Base-by-base conservation (phyloP, 2,888 invertebrate genomes). In the Sceliomorpha sp. region DNA sequence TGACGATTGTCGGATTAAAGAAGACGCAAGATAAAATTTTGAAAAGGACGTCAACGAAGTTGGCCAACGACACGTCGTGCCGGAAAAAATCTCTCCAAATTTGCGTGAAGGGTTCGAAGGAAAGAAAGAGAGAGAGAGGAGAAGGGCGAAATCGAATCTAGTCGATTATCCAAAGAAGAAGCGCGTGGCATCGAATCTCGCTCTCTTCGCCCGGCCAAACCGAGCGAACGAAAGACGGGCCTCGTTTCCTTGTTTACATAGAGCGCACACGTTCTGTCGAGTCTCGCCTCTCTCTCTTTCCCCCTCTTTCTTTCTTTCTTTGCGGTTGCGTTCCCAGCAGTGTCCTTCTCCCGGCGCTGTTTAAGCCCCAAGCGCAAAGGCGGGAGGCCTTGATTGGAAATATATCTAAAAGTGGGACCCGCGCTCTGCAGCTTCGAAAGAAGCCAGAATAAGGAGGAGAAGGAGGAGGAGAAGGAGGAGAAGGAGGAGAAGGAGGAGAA, bases 331-430 rank as follows among this genome's bases (percentile, higher is more conserved):
- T 17, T 24, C 27, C 15, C 39, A 24, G 9, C 20, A 14, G 10
- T 14, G 44, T 32, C 27, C 45, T 36, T 39, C 24, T 15, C 14
- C 31, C 24, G 45, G 44, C 31, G n/a, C n/a, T n/a, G n/a, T n/a
- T n/a, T n/a, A n/a, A n/a, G n/a, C n/a, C n/a, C 47, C 56, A 47
- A 69, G 58, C 48, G 39, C 64, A 47, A 62, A 68, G 45, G 56
- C 58, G 60, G 59, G n/a, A 76, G 73, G 70, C 67, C 72, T 66
- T 64, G 73, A 68, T 73, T 67, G 73, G 76, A 78, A 78, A 83
- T 83, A 81, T 83, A 78, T 80, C 76, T 72, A 78, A 83, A 79
- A 82, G 75, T 50, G 64, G 73, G 59, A 29, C 45, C 67, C 72
- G 63, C 60, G 50, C 66, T 37, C 53, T 58, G 64, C 36, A 24